These are phyloP conservation scores for Lycophotia porphyrea DNA, from an alignment of 2,888 invertebrate genomes.

Conservation along the genomic window DNA sequence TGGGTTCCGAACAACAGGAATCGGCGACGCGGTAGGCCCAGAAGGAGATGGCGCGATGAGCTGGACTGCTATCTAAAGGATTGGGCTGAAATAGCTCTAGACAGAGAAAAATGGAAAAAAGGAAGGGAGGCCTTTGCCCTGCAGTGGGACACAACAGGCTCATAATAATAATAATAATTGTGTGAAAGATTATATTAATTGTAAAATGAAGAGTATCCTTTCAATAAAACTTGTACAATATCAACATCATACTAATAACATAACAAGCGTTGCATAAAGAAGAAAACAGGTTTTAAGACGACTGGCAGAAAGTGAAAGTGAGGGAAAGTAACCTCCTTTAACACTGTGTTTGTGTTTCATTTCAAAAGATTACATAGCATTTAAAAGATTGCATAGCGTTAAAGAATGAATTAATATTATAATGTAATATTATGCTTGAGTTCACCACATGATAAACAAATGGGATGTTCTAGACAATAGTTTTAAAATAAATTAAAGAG, in stretches of 20 bases:
- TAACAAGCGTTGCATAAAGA: constrained; percentile 23
- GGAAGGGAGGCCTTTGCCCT: no score
- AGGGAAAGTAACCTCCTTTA: constrained; percentile 25
- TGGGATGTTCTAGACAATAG: background rate
- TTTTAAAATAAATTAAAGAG: background rate
- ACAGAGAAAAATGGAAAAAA: no score
- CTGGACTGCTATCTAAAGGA: no score
- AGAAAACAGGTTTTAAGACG: constrained; percentile 37
- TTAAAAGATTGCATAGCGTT: background rate
- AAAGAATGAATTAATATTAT: background rate
- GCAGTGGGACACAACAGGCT: no score
- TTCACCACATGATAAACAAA: background rate
- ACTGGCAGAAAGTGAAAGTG: constrained; percentile 24
- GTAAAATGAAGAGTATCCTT: background rate
- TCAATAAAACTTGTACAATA: constrained; percentile 3
- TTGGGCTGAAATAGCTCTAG: no score
- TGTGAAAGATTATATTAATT: background rate
- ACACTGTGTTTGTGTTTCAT: background rate
- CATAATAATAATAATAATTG: no score
- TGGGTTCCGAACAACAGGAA: no score
- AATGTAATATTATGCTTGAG: no score
- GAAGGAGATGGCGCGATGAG: no score
- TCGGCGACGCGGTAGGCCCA: no score
- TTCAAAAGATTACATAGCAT: background rate
- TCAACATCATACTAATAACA: constrained; percentile 19